Percentiles rank a stretch among this genome's conserved stretches.
Conservation (phyloP, 1,140 invertebrate species). For the Drosophila setifemur region DNA sequence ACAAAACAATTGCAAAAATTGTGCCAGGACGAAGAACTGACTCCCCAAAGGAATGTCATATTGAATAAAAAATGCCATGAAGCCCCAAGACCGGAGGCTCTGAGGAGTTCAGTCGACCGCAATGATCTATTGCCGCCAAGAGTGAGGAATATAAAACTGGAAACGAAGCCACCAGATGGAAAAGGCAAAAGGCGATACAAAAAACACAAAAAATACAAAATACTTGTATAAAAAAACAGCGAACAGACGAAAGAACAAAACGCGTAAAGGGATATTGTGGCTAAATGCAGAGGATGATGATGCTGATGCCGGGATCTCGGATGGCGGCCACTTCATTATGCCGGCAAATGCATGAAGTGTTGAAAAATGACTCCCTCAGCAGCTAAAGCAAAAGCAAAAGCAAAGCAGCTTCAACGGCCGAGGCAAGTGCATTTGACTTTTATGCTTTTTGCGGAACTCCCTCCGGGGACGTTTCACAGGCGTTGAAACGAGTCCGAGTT, state of each 20-base stretch:
- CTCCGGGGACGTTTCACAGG: constrained; percentile 48
- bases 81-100: constrained; percentile 22
- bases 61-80: constrained; percentile 49
- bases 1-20: constrained; percentile 72
- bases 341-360: constrained; percentile 71
- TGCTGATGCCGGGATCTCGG: constrained; percentile 8
- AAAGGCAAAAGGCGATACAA: constrained; percentile 60
- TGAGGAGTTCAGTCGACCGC: constrained; percentile 54
- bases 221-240: constrained; percentile 44
- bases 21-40: constrained; percentile 36
- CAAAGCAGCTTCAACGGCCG: constrained; percentile 21
- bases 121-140: constrained; percentile 71
- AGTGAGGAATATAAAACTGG: constrained; percentile 32
- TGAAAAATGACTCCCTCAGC: constrained; percentile 77
- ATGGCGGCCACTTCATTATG: constrained; percentile 72
- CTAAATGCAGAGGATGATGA: constrained; percentile 49
- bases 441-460: constrained; percentile 59
- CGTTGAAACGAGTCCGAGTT: constrained; percentile 77
- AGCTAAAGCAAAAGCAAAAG: constrained; percentile 5
- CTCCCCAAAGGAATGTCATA: constrained; percentile 51
- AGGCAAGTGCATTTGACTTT: constrained; percentile 77
- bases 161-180: constrained; percentile 41
- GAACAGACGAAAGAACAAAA: constrained; percentile 10
- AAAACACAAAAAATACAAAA: constrained; percentile 68
- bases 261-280: constrained; percentile 64